These are phyloP conservation scores for Lerista edwardsae DNA, from an alignment of 2,797 vertebrate species.

Conservation along the genomic window DNA sequence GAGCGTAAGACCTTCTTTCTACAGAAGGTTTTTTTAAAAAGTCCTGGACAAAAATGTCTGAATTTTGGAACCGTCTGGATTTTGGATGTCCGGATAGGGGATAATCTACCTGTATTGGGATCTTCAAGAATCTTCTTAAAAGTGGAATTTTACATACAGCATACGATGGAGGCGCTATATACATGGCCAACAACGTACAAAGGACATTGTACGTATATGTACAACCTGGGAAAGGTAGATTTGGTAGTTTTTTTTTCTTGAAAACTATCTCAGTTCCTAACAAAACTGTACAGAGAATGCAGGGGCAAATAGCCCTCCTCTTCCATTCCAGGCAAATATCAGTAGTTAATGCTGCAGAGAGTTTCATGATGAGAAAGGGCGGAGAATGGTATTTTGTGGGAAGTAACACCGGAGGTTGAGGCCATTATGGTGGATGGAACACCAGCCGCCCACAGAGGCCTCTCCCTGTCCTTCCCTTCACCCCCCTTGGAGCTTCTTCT, in stretches of 20 bases:
- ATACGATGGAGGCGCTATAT: too few relatives aligned
- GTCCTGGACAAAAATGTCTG: too few relatives aligned
- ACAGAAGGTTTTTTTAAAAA: too few relatives aligned
- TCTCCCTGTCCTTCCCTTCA: not conserved
- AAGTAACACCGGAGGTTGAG: slow-evolving; percentile 38
- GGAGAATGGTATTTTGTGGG: slow-evolving; percentile 40
- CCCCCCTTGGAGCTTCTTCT: not conserved
- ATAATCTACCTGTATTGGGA: too few relatives aligned
- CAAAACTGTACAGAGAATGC: not conserved
- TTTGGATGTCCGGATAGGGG: too few relatives aligned
- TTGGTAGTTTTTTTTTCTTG: not conserved
- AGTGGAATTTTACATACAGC: not conserved
- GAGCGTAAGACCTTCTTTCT: too few relatives aligned
- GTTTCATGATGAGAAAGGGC: slow-evolving; percentile 10
- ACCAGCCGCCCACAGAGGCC: not conserved
- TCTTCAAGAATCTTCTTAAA: not conserved
- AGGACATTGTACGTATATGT: not conserved
- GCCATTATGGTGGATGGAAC: slow-evolving; percentile 45
- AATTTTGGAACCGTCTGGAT: too few relatives aligned
- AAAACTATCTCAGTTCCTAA: not conserved
- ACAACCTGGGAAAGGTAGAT: not conserved
- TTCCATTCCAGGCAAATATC: not conserved
- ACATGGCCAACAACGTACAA: not conserved
- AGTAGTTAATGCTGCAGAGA: not conserved
- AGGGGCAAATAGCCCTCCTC: not conserved